Conservation (phyloP, 2,113 vertebrate species). For the Odontesthes bonariensis region DNA sequence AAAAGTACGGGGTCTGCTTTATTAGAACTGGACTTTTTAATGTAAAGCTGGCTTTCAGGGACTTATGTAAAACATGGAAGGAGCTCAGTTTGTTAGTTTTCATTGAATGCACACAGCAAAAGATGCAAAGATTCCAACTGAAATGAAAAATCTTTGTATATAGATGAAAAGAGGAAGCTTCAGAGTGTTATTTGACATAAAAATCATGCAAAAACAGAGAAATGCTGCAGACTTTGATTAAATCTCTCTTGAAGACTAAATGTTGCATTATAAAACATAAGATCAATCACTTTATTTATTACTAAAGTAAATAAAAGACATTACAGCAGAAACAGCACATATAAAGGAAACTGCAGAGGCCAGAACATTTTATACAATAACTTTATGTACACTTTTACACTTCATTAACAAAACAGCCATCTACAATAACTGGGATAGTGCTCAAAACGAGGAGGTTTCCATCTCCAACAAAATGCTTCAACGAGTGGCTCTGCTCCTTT, state of each 20-base stretch:
- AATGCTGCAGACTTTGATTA: not conserved
- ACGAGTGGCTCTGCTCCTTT: conserved; percentile 73
- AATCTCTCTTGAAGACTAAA: not conserved
- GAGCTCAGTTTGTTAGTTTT: too few relatives aligned
- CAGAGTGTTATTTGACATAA: too few relatives aligned
- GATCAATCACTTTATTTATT: not conserved
- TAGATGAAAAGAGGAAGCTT: too few relatives aligned
- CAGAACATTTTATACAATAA: conserved; percentile 79
- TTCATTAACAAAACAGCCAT: conserved; percentile 82
- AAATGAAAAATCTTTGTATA: too few relatives aligned
- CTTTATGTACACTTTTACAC: conserved; percentile 87
- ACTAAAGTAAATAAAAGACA: conserved; percentile 26
- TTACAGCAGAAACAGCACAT: conserved; percentile 4
- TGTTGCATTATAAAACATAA: not conserved
- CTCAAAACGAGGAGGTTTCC: conserved; percentile 60
- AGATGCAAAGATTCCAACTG: too few relatives aligned
- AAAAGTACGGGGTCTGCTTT: too few relatives aligned
- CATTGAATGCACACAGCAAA: too few relatives aligned
- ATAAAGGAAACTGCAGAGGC: conserved; percentile 52
- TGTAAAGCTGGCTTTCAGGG: too few relatives aligned
- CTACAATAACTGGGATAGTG: conserved; percentile 71
- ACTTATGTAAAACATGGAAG: too few relatives aligned
- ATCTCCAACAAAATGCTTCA: conserved; percentile 42
- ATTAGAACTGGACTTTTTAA: too few relatives aligned
- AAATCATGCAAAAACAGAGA: too few relatives aligned